Evolutionary conservation across 2,888 invertebrate species (phyloP), one percentile per base, ranked within the genome.

Genomic region (Odontocerum albicorne): DNA sequence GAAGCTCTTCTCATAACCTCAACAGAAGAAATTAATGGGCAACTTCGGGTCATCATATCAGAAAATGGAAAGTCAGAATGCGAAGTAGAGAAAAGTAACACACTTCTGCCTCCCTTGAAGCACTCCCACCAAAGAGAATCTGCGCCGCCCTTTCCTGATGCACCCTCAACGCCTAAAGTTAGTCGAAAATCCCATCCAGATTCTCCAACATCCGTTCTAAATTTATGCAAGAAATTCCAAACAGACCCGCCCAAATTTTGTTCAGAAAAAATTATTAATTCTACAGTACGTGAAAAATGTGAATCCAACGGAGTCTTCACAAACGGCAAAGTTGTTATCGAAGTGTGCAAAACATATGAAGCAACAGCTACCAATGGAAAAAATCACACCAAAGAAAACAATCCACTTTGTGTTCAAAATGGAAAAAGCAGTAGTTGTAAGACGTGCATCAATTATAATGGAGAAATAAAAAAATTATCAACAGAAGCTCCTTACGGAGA

Each of bases 141-240:
- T 19, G 74, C 75, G 33, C 77, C 80, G 60, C 75, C 83, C 60
- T 82, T 77, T 69, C 81, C 81, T 61, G 83, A 82, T 70, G 84
- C 84, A 44, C 84, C 84, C 63, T 83, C 83, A 67, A 84, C 84
- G 62, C 84, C 84, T 64, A 84, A 83, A 77, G 84, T 83, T 64
- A 69, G 62, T 62, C 80, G 84, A 66, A 83, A 83, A 65, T 80
- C 82, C 27, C 79, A 78, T 62, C 73, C 75, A 60, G 79, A 79
- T 66, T 76, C 81, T 65, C 75, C 82, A 8, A 60, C 63, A 2
- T 77, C 77, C 2, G 77, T 78, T 65, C 70, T 76, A 46, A 76
- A 75, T 65, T 72, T 77, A 45, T 78, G 77, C 72, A 77, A 77
- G 71, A 76, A 77, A 70, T 78, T 77, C 72, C 77, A 77, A 69